These are phyloP conservation scores for Salvator merianae DNA, from an alignment of 2,113 vertebrate species.

Conservation along the genomic window DNA sequence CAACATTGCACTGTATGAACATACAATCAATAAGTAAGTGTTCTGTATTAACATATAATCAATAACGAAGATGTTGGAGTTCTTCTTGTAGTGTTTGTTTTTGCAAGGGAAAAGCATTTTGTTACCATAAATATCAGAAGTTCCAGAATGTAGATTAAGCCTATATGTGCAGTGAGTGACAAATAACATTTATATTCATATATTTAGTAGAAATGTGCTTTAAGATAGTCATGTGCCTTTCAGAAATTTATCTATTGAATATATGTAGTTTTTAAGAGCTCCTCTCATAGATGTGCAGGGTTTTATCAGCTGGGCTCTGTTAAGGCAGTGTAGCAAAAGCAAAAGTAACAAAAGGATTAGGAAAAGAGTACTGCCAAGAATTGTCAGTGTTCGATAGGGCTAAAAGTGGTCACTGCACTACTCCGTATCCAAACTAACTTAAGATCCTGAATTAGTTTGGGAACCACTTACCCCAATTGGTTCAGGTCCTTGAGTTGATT, in stretches of 20 bases:
- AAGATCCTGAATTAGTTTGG: no score
- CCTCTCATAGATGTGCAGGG: no score
- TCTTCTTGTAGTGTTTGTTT: background rate
- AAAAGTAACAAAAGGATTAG: no score
- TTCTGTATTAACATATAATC: conserved; percentile 76
- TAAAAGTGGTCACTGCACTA: no score
- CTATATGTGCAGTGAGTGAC: background rate
- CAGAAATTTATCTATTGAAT: background rate
- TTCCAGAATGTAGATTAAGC: background rate
- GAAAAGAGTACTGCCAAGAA: no score
- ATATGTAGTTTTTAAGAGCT: no score
- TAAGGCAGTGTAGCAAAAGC: no score
- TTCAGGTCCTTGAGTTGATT: no score
- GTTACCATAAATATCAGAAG: background rate
- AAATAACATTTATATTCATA: background rate
- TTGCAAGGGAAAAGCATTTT: background rate
- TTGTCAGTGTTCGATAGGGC: no score
- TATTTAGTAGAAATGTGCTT: background rate
- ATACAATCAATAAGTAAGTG: conserved; percentile 92
- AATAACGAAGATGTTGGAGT: conserved; percentile 81
- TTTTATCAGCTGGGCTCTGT: no score
- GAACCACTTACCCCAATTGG: no score
- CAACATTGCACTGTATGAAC: conserved; percentile 93
- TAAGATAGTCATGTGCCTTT: background rate
- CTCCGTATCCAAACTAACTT: no score